Base-by-base conservation (phyloP, 2,113 vertebrate species). In the Nannobrachium achirus region DNA sequence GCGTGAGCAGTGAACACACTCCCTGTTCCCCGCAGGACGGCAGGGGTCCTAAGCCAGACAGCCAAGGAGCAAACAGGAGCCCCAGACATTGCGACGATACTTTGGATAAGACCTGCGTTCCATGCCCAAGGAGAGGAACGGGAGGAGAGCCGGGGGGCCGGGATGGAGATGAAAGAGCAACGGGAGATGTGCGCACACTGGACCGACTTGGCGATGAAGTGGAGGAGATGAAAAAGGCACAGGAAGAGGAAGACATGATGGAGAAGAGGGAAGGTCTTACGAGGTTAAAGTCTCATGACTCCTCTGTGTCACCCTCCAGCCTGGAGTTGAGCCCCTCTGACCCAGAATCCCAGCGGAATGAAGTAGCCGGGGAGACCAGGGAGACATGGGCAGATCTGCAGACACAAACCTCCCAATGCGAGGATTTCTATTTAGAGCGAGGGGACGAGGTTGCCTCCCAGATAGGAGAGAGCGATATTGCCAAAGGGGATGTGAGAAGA, bases 101-200 rank as follows among this genome's bases (percentile, higher is more conserved):
- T 51, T 62, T 67, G 15, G 55, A 74, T 42, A 75, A 77, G 73
- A 71, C 19, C 15, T 78, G 77, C 16, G 1, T 14, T 19, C 82
- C 44, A 13, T 78, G 72, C 58, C 77, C 55, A 57, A 15, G 40
- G 50, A 51, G 52, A 45, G n/a, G 66, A 20, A 46, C 66, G 56
- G 46, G 66, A 51, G 14, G 72, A 62, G 50, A 66, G 49, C 76
- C 75, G 13, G 73, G 55, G 16, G 38, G 66, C 9, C 15, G 42
- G 0, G 56, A 62, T 39, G 69, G 53, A 44, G 52, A 40, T 1
- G 71, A 69, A 56, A 61, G 63, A 62, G 63, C 20, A 3, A 60
- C 11, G 25, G n/a, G 45, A 76, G 62, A 52, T 7, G 0, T 1
- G 16, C n/a, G 20, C 8, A 55, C 16, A 10, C 18, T 5, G 0